phyloP scores from a whole-genome alignment of 2,797 vertebrate genomes.

The Urocyon cinereoargenteus region DNA sequence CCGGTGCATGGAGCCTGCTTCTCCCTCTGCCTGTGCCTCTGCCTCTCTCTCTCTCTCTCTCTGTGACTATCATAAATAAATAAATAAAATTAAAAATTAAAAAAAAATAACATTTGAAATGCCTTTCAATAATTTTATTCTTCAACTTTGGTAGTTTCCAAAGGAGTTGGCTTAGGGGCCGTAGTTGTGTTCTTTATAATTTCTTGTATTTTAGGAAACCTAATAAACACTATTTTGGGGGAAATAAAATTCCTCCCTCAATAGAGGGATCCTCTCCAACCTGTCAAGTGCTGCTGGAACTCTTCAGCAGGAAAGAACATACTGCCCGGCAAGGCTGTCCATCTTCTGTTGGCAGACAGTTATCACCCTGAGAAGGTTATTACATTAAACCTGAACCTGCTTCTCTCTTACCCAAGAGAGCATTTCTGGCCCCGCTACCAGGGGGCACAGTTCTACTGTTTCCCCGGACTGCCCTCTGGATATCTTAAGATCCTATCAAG shows the following conservation, averaged over 20 bases:
- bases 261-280: background rate
- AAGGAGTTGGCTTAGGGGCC: background rate
- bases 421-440: background rate
- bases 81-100: too few relatives aligned
- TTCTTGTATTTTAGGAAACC: slow-evolving; percentile 2
- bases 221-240: background rate
- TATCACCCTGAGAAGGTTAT: background rate
- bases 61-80: too few relatives aligned
- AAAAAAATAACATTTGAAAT: background rate
- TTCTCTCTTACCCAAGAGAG: background rate
- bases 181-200: background rate
- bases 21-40: too few relatives aligned
- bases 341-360: rapidly evolving
- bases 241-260: background rate
- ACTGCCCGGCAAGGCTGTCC: rapidly evolving
- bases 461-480: background rate
- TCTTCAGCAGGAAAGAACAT: background rate
- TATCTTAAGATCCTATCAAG: background rate
- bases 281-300: background rate
- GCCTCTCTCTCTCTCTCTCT: too few relatives aligned
- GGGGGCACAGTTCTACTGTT: background rate
- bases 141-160: background rate
- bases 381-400: background rate
- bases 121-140: background rate
- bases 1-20: too few relatives aligned